Evolutionary conservation across 2,888 invertebrate genomes (phyloP), one percentile per base, ranked within the genome.

Genomic region (Leptodirus hochenwartii): DNA sequence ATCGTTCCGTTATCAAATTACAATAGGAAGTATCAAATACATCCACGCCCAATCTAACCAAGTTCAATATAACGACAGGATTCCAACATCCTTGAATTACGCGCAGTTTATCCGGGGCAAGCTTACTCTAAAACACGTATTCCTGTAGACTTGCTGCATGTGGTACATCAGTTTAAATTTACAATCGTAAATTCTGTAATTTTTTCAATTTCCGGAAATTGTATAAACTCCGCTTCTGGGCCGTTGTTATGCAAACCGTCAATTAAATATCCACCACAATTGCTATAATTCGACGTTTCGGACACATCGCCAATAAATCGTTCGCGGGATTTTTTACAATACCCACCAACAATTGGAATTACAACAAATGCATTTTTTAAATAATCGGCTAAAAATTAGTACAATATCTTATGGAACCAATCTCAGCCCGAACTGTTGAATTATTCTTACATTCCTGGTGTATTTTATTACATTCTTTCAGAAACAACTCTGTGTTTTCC

Each of bases 1-100:
- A 71, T 35, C 69, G 58, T 41, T 75, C 72, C 0, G 81, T 72
- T 5, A 75, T 59, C 34, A 71, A 57, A 31, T 69, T 69, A 17
- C 80, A 75, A 53, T 82, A 82, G 1, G 87, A 78, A 0, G 82
- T 76, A 49, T 93, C 91, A 53, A 93, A 87, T 9, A 90, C 50
- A 54, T 93, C 93, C 40, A 87, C 65, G 11, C 91, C 91, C 16
- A 68, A 45, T 39, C 69, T 61, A 17, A 90, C 66, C 1, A 88
- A 66, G 35, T 73, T 60, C 32, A 91, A 47, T 22, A 82, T 61
- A 15, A 68, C 58, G 4, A 68, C 55, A 3, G 90, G 87, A 46
- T 69, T 70, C 69, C 80, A 88, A 29, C 77, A 69, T 3, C 87
- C 87, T 46, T 79, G 72, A 37, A 84, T 61, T 22, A 80, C 58